These are phyloP conservation scores for Sebastes melanostomus DNA, from an alignment of 2,797 vertebrate species.

Conservation along the genomic window DNA sequence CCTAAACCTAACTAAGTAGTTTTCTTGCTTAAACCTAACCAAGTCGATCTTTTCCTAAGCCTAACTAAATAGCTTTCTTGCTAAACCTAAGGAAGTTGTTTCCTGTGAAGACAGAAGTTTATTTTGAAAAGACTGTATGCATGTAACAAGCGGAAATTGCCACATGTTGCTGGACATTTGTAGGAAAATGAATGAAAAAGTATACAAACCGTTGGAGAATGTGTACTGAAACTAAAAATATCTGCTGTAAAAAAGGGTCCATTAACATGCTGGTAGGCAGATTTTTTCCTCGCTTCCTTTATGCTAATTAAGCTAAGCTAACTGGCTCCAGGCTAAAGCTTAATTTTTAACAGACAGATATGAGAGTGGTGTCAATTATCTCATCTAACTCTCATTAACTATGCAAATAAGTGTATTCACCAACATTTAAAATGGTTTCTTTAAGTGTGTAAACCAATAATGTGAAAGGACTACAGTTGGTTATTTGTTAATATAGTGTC, in stretches of 20 bases:
- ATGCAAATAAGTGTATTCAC: background rate
- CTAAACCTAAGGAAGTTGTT: no score
- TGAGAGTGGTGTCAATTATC: background rate
- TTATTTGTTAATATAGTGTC: background rate
- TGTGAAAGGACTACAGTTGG: background rate
- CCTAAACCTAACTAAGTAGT: no score
- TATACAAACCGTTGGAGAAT: background rate
- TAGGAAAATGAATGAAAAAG: no score
- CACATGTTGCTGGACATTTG: no score
- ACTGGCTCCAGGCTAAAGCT: background rate
- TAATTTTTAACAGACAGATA: background rate
- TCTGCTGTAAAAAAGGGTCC: background rate
- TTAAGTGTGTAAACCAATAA: background rate
- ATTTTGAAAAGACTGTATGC: no score
- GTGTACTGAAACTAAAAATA: no score
- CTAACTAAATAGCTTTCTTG: no score
- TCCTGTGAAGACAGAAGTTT: no score
- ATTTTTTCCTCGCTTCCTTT: background rate
- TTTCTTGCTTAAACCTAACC: no score
- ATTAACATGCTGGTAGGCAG: background rate
- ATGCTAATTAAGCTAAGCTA: background rate
- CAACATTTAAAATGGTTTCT: background rate
- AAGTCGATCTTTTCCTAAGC: no score
- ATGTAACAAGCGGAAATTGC: no score
- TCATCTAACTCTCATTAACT: background rate